Base-by-base conservation (phyloP, 2,888 invertebrate species). In the Ophonus ardosiacus region DNA sequence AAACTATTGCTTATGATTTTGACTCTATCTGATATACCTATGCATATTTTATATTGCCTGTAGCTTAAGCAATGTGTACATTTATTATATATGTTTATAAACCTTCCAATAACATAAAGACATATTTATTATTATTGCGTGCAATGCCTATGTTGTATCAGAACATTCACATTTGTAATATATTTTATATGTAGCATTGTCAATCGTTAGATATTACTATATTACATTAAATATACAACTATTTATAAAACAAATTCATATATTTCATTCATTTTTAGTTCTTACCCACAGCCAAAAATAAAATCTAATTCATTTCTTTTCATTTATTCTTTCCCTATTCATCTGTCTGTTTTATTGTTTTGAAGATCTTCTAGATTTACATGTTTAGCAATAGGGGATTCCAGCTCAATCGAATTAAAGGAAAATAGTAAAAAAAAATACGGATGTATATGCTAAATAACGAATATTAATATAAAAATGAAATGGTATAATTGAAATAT, bases 131-230 rank as follows among this genome's bases (percentile, higher is more conserved):
- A 85, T 76, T 59, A 83, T 71, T 85, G 71, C 85, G 85, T 85
- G 85, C 85, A 85, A 80, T 85, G 85, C 80, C 85, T 85, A 79
- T 85, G 85, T 80, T 85, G 83, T 84, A 76, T 84, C 43, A 78
- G 61, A 79, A 68, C 79, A 85, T 85, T 85, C 85, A 85, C 80
- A 85, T 85, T 85, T 85, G 85, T 85, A 85, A 85, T 85, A 85
- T 85, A 85, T 85, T 85, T 85, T 85, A 85, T 85, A 85, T 85
- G 80, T 85, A 85, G 85, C 68, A 85, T 80, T 85, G 85, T 85
- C 85, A 85, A 78, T 85, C 85, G 80, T 85, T 85, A 80, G 85
- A 71, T 68, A 85, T 80, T 85, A 85, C 71, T 85, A 85, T 85
- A 85, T 85, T 84, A 68, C 85, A 85, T 68, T 85, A 85, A 85